Base-by-base conservation (phyloP, 2,888 invertebrate genomes). In the Crossocerus cetratus region DNA sequence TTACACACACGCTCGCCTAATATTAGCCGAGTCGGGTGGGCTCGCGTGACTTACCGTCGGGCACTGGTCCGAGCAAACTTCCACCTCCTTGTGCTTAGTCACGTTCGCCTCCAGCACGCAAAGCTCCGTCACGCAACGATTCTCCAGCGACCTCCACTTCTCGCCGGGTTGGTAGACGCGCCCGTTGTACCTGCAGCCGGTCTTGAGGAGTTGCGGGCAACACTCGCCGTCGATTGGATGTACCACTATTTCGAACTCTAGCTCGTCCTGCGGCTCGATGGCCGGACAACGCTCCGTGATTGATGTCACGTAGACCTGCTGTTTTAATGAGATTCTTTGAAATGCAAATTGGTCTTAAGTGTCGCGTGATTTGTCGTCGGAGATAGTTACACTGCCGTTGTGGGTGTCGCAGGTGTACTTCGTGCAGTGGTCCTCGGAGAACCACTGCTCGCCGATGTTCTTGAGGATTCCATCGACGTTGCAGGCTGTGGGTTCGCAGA, bases 401-500 rank as follows among this genome's bases (percentile, higher is more conserved):
- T 90, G 79, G 14, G 91, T 87, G 3, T 92, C 89, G 83, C 95
- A 95, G 0, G 91, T 91, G 84, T 92, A 94, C 76, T 91, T 92
- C 4, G 92, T 92, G 85, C 95, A 95, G 83, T 91, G 91, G 89
- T 95, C 94, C 0, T 86, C 62, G 0, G 94, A 93, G 0, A 89
- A 90, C 95, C 95, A 95, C 55, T 89, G 89, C 56, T 92, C 91
- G 0, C 92, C 93, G 18, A 93, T 89, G 22, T 88, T 81, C 62
- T 91, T 91, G 43, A 92, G 81, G 21, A 83, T 76, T 0, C 92
- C 92, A 43, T 91, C 91, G 49, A 92, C 90, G 0, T 94, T 91
- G 84, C 95, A 95, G 0, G 93, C 93, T 2, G 92, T 91, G 16
- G 93, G 93, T 53, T 91, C 87, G 86, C 95, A 95, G 58, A 91